A percentile compares a stretch with the other conserved stretches of the same genome.
Conservation (phyloP, 2,113 vertebrate genomes). For the Dicentrarchus labrax region DNA sequence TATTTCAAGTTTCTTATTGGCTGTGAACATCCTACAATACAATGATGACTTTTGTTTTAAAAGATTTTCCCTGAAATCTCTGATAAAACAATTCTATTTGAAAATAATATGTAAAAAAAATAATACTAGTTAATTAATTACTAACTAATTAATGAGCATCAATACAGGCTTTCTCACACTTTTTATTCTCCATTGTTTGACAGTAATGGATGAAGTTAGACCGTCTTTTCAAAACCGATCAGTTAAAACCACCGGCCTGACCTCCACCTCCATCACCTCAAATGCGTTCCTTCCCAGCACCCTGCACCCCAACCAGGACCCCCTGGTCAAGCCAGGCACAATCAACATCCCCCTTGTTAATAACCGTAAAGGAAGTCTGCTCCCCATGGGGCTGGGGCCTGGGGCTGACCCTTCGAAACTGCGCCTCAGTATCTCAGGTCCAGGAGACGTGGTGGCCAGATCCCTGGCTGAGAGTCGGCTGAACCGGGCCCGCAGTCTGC, state of each 20-base stretch:
- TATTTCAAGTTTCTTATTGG: conserved; percentile 12
- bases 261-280: conserved; percentile 70
- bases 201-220: conserved; percentile 94
- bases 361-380: conserved; percentile 92
- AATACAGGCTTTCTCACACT: conserved; percentile 62
- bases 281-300: conserved; percentile 80
- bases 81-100: neutral
- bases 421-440: conserved; percentile 85
- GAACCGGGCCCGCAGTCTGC: conserved; percentile 89
- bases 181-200: conserved; percentile 90
- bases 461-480: conserved; percentile 81
- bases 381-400: conserved; percentile 72
- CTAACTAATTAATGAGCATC: conserved; percentile 22
- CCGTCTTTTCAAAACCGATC: conserved; percentile 88
- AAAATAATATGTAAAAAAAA: conserved; percentile 9
- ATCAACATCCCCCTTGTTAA: conserved; percentile 87
- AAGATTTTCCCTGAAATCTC: neutral
- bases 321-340: conserved; percentile 59
- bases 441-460: conserved; percentile 79
- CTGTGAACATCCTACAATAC: neutral
- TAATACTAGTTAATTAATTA: neutral
- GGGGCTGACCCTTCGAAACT: conserved; percentile 75
- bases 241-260: conserved; percentile 87
- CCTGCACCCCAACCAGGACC: conserved; percentile 83
- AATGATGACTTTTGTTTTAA: neutral